Base-by-base conservation (phyloP, 1,140 invertebrate genomes). In the Eupeodes corollae region DNA sequence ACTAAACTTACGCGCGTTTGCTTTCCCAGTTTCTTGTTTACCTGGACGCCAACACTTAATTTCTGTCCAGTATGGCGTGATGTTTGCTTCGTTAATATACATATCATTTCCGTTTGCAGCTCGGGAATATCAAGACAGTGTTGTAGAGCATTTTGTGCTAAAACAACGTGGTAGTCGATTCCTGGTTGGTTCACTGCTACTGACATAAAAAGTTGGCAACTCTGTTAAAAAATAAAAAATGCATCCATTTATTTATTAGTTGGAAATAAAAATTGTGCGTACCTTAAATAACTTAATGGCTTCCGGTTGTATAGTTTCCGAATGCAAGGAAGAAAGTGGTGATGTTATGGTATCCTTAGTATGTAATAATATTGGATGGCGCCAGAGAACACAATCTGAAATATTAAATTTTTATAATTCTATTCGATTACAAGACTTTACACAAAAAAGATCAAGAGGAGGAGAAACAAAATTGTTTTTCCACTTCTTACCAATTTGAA, bases 201-300 rank as follows among this genome's bases (percentile, higher is more conserved):
- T 14, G 88, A 93, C 78, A 91, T 92, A 70, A 95, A 97, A 55
- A 95, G 75, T 65, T 94, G 89, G 55, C 90, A 84, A 67, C 88
- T 88, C 88, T 92, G 71, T 45, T 69, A 71, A 51, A 50, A 46
- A 56, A 56, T 53, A 50, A n/a, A 5, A 35, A 3, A 35, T n/a
- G 14, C 3, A 5, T 12, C 12, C 12, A 3, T 2, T n/a, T 10
- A 35, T 35, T 26, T 5, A 5, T 26, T 35, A 5, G 14, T 35
- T 5, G 12, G 12, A 15, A 5, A 14, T 9, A 35, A 35, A 15
- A 5, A 14, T 9, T 14, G 0, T 46, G 14, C 41, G 53, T 66
- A 91, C 89, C 78, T 95, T 95, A 63, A 95, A 96, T 46, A 96
- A 75, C 73, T 97, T 94, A 48, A 95, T 79, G 39, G 91, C 91